phyloP scores from a whole-genome alignment of 2,797 vertebrate genomes.

The Esox lucius region DNA sequence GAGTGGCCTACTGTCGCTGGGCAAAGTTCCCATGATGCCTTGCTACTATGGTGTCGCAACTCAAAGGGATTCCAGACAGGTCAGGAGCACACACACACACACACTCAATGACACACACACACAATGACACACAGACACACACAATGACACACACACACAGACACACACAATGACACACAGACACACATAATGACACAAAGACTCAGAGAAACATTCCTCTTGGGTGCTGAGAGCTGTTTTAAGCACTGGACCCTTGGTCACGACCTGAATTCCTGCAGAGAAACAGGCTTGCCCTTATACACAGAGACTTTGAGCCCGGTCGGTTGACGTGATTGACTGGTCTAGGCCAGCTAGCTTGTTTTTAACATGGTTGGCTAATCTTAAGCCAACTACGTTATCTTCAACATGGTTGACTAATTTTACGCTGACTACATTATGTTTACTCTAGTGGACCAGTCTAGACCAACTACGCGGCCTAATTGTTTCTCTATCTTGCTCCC shows the following conservation, averaged over 20 bases:
- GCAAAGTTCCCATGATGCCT: neutral
- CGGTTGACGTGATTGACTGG: neutral
- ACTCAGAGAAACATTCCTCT: constrained; percentile 1
- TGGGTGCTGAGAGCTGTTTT: constrained; percentile 37
- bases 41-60: neutral
- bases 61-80: neutral
- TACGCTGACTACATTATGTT: too few species aligned
- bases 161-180: too few species aligned
- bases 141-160: too few species aligned
- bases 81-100: constrained; percentile 4
- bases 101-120: too few species aligned
- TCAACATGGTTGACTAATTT: neutral
- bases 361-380: neutral
- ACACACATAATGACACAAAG: neutral
- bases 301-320: neutral
- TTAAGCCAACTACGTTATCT: neutral
- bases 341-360: neutral
- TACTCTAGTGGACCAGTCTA: too few species aligned
- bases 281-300: neutral
- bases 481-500: neutral
- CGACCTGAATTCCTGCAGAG: neutral
- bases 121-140: too few species aligned
- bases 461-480: neutral
- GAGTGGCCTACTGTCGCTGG: neutral
- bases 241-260: neutral